Percentiles rank a stretch among this genome's conserved stretches.
phyloP scores from a whole-genome alignment of 1,140 invertebrate genomes.

The Saccostrea glomerata region DNA sequence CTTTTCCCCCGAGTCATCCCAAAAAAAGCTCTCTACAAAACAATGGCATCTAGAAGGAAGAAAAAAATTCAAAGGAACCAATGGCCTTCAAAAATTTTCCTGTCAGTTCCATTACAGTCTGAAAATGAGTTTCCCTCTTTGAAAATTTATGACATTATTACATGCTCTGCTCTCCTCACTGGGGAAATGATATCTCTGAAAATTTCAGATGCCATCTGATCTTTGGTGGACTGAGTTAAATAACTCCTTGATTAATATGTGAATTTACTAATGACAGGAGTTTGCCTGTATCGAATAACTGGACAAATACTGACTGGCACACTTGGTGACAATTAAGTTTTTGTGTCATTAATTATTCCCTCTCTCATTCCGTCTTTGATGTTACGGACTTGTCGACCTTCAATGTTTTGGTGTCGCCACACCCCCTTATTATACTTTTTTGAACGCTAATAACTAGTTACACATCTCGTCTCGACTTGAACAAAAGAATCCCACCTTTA shows the following conservation, averaged over 20 bases:
- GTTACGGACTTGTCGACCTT: constrained; percentile 27
- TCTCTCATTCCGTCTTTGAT: not conserved
- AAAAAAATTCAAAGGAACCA: not conserved
- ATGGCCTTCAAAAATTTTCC: not conserved
- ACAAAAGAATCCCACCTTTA: constrained; percentile 22
- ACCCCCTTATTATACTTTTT: constrained; percentile 36
- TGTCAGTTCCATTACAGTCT: not conserved
- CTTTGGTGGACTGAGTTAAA: not conserved
- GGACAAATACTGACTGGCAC: constrained; percentile 3
- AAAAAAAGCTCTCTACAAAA: not conserved
- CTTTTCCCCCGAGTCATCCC: not conserved
- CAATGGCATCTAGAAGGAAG: not conserved
- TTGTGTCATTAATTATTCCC: constrained; percentile 36
- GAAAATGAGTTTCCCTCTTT: not conserved
- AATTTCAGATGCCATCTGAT: not conserved
- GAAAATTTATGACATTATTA: constrained; percentile 39
- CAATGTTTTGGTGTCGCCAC: constrained; percentile 29
- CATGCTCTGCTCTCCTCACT: not conserved
- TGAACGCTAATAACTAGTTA: constrained; percentile 36
- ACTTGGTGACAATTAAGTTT: constrained; percentile 20
- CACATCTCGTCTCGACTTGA: constrained; percentile 10
- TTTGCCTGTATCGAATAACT: constrained; percentile 15
- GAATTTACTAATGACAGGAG: constrained; percentile 28
- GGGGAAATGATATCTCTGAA: constrained; percentile 28
- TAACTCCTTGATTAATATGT: constrained; percentile 34